Base-by-base conservation (phyloP, 2,113 vertebrate species). In the Carassius gibelio region DNA sequence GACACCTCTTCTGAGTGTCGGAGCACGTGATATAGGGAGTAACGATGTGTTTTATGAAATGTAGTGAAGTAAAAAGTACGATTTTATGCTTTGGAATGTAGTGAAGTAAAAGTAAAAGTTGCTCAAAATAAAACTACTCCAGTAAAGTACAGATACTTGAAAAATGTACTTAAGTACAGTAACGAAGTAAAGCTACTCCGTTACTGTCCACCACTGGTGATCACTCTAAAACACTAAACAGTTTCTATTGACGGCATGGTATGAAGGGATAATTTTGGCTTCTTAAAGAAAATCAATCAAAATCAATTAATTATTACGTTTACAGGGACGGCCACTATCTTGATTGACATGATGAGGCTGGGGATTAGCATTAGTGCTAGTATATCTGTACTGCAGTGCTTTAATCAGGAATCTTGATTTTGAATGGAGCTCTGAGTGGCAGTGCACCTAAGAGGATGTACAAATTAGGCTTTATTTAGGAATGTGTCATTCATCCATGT, bases 311-410 rank as follows among this genome's bases (percentile, higher is more conserved):
- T 64, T 19, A 80, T 80, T 64, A 45, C 3, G 15, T 14, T 59
- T 62, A 45, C 57, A 64, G n/a, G 59, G 59, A 45, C 45, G 59
- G 19, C 11, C 4, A 8, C 8, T 45, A 45, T 45, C 30, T 26
- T 80, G 77, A 80, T 26, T 42, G 61, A 64, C 57, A 89, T 90
- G 85, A 52, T 59, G 66, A 82, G 34, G 38, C 45, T 6, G 21
- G 74, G 59, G 64, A 84, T 75, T 82, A 84, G 23, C 83, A 84
- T 84, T 45, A 52, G 59, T 3, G 75, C 59, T 36, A 36, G 26
- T 77, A 84, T 77, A 62, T 77, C 59, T 14, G 38, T 57, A 80
- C 77, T 80, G 64, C 59, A 80, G 36, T 80, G 36, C 77, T 80
- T 80, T 80, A 80, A 80, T 80, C 77, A 64, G 5, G 21, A 45